Percentiles rank a stretch among this genome's conserved stretches.
These are phyloP conservation scores for Corydoras sp. DNA, from an alignment of 2,113 vertebrate genomes.

Conservation along the genomic window DNA sequence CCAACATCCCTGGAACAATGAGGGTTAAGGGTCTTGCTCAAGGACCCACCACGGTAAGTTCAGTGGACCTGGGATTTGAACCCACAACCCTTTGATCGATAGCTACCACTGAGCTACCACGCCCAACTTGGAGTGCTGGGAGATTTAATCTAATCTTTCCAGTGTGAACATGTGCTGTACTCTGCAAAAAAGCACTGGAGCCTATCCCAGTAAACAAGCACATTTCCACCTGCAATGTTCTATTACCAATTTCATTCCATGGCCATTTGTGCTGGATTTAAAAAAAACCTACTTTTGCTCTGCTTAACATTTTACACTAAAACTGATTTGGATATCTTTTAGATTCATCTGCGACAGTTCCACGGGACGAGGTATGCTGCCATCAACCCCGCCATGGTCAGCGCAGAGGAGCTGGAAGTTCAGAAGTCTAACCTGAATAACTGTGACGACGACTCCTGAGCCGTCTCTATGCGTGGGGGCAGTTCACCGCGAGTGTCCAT, in stretches of 20 bases:
- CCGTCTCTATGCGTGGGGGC: neutral
- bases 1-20: no score
- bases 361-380: conserved; percentile 88
- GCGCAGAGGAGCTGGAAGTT: conserved; percentile 84
- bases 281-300: neutral
- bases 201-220: no score
- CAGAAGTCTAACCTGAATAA: conserved; percentile 68
- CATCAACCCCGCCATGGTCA: conserved; percentile 88
- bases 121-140: no score
- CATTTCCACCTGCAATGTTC: no score
- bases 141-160: no score
- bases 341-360: conserved; percentile 95
- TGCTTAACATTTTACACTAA: neutral
- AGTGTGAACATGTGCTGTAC: neutral
- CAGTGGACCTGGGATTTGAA: no score
- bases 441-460: conserved; percentile 66
- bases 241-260: no score
- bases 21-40: no score
- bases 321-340: conserved; percentile 1
- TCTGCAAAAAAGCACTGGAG: neutral
- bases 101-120: no score
- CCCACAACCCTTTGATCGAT: no score
- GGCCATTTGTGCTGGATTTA: neutral
- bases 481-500: no score
- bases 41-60: no score